Evolutionary conservation across 2,888 invertebrate species (phyloP), one percentile per base, ranked within the genome.

Genomic region (Fragum fragum): DNA sequence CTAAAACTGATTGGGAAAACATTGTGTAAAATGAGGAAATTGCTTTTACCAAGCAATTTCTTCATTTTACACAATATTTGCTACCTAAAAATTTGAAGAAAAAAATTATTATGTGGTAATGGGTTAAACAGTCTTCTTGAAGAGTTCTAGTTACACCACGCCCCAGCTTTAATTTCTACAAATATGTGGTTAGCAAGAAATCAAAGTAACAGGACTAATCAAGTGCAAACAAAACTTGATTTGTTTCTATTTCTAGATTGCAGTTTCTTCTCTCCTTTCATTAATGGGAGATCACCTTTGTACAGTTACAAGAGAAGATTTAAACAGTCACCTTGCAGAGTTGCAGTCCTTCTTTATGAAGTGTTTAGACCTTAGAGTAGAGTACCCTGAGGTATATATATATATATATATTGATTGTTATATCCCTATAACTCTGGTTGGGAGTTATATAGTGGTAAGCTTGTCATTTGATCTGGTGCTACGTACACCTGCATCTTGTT

Each of bases 341-440:
- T 95, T 98, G 28, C 96, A 96, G 0, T 94, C 95, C 0, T 97
- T 98, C 93, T 98, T 98, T 95, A 93, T 98, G 52, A 95, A 96
- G 39, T 93, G 93, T 59, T 92, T 95, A 28, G 93, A 95, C 79
- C 89, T 93, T n/a, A 57, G 83, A 1, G 57, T 73, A n/a, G 82
- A 85, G 55, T 68, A 80, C 23, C 80, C 85, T 28, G 70, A 78
- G 73, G 85, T 85, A 59, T 29, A 63, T 63, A 1, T 9, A 3
- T 1, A 11, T 6, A 36, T 36, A 36, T 36, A 36, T 36, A n/a
- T n/a, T n/a, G n/a, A n/a, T n/a, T n/a, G n/a, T n/a, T n/a, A n/a
- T n/a, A n/a, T n/a, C n/a, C n/a, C n/a, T n/a, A n/a, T n/a, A n/a
- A n/a, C n/a, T n/a, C n/a, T n/a, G n/a, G n/a, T n/a, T n/a, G n/a